Percentiles rank a stretch among this genome's conserved stretches.
Evolutionary conservation across 2,888 invertebrate genomes (phyloP).

Genomic region (Mantis religiosa): DNA sequence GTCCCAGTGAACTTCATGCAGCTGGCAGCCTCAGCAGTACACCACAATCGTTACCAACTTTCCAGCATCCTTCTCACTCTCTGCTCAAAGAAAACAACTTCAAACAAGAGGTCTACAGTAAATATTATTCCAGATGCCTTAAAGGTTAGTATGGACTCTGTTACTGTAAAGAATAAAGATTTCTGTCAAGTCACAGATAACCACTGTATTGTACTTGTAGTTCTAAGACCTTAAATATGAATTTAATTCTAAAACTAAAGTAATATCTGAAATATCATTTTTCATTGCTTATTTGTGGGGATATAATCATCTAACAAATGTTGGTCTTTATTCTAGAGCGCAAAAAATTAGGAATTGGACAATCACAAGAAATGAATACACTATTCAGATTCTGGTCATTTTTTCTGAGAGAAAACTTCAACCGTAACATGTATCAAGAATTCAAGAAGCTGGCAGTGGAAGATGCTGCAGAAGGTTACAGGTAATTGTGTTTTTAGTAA

Average conservation of each 20-base stretch:
- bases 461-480: constrained; percentile 85
- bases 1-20: constrained; percentile 60
- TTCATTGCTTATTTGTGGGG: no score
- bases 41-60: constrained; percentile 79
- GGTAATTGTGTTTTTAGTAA: constrained; percentile 50
- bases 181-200: no score
- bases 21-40: constrained; percentile 75
- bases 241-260: background rate
- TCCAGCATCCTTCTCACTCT: constrained; percentile 95
- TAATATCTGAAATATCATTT: background rate
- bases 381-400: constrained; percentile 99
- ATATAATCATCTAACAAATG: no score
- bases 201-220: no score
- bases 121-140: constrained; percentile 89
- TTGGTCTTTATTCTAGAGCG: constrained; percentile 63
- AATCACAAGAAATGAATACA: constrained; percentile 99
- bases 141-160: constrained; percentile 58
- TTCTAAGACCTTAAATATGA: no score
- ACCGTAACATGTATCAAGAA: constrained; percentile 96
- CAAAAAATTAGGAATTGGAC: constrained; percentile 86
- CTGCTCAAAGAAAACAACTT: constrained; percentile 94
- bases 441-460: constrained; percentile 89
- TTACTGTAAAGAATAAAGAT: no score
- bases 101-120: constrained; percentile 95
- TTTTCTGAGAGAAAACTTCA: constrained; percentile 97